Evolutionary conservation across 2,888 invertebrate species (phyloP).

Genomic region (Eutolmus rufibarbis): DNA sequence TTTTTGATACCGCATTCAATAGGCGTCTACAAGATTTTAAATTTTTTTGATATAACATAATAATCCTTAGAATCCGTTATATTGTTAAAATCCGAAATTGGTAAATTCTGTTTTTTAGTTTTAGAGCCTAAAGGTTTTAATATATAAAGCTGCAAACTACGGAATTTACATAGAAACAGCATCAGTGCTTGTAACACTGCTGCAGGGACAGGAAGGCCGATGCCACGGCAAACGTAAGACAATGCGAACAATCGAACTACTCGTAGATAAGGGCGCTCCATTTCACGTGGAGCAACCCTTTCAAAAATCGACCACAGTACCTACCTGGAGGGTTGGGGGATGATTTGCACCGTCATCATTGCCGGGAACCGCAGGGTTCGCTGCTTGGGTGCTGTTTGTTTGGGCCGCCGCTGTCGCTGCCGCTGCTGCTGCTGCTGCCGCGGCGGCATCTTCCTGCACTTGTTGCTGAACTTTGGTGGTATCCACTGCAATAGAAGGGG

Average conservation of each 20-base stretch:
- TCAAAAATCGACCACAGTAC: slow-evolving; percentile 45
- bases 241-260: background rate
- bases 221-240: background rate
- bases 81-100: no score
- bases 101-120: no score
- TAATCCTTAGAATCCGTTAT: no score
- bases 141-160: no score
- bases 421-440: background rate
- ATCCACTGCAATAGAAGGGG: slow-evolving; percentile 53
- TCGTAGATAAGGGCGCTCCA: background rate
- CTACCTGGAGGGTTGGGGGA: slow-evolving; percentile 68
- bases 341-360: slow-evolving; percentile 71
- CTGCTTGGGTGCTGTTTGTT: background rate
- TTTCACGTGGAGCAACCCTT: background rate
- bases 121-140: no score
- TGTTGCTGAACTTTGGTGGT: slow-evolving; percentile 61
- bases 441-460: slow-evolving; percentile 51
- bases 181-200: no score
- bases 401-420: background rate
- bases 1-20: no score
- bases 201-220: background rate
- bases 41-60: no score
- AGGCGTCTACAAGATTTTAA: no score
- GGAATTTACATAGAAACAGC: no score
- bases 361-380: slow-evolving; percentile 62